A percentile compares a stretch with the other conserved stretches of the same genome.
Evolutionary conservation across 2,113 vertebrate genomes (phyloP).

Genomic region (Cheilinus undulatus): DNA sequence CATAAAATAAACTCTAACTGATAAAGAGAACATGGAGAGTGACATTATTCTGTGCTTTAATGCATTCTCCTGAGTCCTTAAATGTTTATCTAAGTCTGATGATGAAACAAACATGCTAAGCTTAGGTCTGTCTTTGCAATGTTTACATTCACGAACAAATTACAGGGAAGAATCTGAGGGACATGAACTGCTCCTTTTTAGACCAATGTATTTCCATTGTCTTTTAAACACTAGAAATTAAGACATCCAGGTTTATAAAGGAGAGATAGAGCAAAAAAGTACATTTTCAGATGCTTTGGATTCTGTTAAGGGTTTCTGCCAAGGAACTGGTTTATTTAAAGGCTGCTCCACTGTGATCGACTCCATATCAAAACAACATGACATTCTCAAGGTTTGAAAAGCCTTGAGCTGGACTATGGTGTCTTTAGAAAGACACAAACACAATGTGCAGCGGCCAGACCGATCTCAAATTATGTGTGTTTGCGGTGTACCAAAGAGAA

Average conservation of each 20-base stretch:
- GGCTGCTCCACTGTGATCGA: background rate
- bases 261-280: too few species aligned
- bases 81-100: too few species aligned
- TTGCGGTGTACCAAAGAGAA: background rate
- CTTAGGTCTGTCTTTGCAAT: background rate
- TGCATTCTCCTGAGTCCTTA: too few species aligned
- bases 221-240: background rate
- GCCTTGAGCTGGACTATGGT: background rate
- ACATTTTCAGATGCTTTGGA: too few species aligned
- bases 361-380: background rate
- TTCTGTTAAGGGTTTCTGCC: too few species aligned
- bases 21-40: slow-evolving; percentile 2
- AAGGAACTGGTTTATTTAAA: too few species aligned
- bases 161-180: background rate
- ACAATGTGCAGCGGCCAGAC: background rate
- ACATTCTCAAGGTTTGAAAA: background rate
- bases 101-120: too few species aligned
- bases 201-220: too few species aligned
- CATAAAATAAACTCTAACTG: too few species aligned
- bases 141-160: background rate
- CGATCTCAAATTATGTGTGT: slow-evolving; percentile 14
- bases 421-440: background rate
- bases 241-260: too few species aligned
- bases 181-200: background rate
- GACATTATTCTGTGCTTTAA: background rate